Evolutionary conservation across 2,113 vertebrate species (phyloP).

Genomic region (Microcebus tavaratra): DNA sequence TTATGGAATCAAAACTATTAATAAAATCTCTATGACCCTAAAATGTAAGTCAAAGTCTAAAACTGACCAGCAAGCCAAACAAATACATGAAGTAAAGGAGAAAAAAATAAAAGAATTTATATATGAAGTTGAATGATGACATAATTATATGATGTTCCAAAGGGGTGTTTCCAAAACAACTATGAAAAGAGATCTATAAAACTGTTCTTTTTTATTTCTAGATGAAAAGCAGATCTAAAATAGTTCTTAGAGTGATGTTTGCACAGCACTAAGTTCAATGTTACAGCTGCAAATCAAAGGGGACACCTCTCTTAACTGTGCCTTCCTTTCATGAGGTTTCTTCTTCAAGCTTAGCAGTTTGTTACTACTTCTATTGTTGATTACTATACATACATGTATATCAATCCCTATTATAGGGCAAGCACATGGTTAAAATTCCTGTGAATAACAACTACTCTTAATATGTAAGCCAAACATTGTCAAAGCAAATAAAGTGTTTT

Average conservation of each 20-base stretch:
- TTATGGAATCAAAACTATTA: constrained; percentile 9
- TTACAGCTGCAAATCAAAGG: neutral
- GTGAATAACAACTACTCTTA: neutral
- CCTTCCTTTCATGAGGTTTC: neutral
- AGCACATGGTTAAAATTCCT: neutral
- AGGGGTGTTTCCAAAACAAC: neutral
- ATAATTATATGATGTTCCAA: neutral
- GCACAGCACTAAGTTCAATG: neutral
- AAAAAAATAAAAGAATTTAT: constrained; percentile 1
- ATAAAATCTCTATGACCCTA: neutral
- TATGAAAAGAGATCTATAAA: neutral
- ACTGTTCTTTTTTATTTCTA: neutral
- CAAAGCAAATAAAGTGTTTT: neutral
- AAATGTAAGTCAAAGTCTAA: constrained; percentile 42
- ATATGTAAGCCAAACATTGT: neutral
- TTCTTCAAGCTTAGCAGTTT: neutral
- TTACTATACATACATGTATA: neutral
- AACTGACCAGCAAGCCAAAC: constrained; percentile 18
- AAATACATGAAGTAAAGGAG: constrained; percentile 1
- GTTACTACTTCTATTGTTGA: neutral
- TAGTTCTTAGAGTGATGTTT: neutral
- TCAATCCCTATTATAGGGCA: neutral
- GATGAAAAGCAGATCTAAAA: neutral
- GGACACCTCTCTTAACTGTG: neutral
- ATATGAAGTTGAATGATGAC: neutral